phyloP scores from a whole-genome alignment of 2,797 vertebrate genomes.

The Vipera ursinii region DNA sequence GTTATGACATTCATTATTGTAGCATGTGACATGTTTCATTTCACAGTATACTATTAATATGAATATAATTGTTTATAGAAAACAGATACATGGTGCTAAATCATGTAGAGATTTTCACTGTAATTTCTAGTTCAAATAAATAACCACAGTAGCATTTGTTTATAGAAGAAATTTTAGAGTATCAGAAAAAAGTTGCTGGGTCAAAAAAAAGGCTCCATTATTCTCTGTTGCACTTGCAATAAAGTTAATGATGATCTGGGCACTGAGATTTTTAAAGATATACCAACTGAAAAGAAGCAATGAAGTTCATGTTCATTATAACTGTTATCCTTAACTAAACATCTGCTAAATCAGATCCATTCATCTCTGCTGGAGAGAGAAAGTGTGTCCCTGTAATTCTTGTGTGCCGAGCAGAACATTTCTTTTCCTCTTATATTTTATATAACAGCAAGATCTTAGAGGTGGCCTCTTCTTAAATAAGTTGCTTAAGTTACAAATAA shows the following conservation, averaged over 20 bases:
- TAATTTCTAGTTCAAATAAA: not conserved
- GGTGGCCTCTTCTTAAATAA: not conserved
- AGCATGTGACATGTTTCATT: not conserved
- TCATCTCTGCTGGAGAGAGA: not conserved
- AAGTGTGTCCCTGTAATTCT: not conserved
- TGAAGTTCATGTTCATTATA: not conserved
- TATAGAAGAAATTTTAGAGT: not conserved
- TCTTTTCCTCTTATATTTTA: not conserved
- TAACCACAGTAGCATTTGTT: not conserved
- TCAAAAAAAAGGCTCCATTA: constrained; percentile 1
- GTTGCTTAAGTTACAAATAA: not conserved
- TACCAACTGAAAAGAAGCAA: not conserved
- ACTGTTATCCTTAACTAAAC: not conserved
- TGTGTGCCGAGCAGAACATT: not conserved
- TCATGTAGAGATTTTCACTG: not conserved
- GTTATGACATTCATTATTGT: not conserved
- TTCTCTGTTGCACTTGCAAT: not conserved
- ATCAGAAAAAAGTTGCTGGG: not conserved
- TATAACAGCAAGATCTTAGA: not conserved
- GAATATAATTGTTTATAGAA: not conserved
- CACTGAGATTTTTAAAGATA: not conserved
- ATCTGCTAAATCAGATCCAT: not conserved
- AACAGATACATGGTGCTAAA: not conserved
- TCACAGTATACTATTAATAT: not conserved
- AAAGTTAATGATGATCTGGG: not conserved